A percentile compares a stretch with the other conserved stretches of the same genome.
Evolutionary conservation across 2,113 vertebrate genomes (phyloP).

Genomic region (Empidonax alnorum): DNA sequence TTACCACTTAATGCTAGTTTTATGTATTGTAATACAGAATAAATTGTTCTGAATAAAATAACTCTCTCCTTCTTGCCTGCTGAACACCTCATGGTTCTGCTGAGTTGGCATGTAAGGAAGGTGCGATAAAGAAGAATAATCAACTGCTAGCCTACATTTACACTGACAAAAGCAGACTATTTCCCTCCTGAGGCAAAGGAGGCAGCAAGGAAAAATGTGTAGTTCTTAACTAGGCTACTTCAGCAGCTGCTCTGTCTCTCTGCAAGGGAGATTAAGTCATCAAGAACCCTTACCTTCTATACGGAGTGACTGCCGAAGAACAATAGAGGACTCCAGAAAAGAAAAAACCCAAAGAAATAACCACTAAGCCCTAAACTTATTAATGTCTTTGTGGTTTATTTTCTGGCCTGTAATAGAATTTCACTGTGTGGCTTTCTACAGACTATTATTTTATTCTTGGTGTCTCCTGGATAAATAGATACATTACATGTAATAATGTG

Average conservation of each 20-base stretch:
- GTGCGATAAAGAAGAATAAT: background rate
- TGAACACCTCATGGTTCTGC: background rate
- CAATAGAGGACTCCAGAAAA: background rate
- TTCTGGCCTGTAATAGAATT: background rate
- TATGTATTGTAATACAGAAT: background rate
- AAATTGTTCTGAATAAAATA: conserved; percentile 15
- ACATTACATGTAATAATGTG: accelerated
- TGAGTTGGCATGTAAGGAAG: background rate
- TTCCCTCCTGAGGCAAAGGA: conserved; percentile 24
- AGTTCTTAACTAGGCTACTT: background rate
- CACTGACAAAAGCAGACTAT: conserved; percentile 11
- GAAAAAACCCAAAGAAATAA: background rate
- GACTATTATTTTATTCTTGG: background rate
- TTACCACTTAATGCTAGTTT: background rate
- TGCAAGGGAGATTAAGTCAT: conserved; percentile 1
- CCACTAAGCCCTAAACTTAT: background rate
- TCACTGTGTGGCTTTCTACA: background rate
- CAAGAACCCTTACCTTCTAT: background rate
- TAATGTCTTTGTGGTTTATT: background rate
- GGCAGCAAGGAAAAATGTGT: background rate
- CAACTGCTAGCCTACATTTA: background rate
- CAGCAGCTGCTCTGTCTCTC: background rate
- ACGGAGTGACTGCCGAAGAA: background rate
- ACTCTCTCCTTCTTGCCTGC: background rate
- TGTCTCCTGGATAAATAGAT: background rate